A percentile compares a stretch with the other conserved stretches of the same genome.
Evolutionary conservation across 2,888 invertebrate species (phyloP).

Genomic region (Autographa gamma): DNA sequence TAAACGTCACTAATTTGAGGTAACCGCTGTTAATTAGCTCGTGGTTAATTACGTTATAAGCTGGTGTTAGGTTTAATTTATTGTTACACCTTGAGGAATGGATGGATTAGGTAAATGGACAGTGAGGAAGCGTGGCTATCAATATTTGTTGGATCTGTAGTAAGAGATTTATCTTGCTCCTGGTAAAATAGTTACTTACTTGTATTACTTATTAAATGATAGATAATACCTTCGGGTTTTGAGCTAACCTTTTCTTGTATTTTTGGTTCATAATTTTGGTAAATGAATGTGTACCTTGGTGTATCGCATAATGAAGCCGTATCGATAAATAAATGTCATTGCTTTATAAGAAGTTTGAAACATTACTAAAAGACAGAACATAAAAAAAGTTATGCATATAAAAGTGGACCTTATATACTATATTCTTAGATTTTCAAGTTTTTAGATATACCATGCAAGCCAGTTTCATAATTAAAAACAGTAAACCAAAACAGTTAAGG

Average conservation of each 20-base stretch:
- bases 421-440: no score
- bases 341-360: no score
- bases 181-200: background rate
- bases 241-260: no score
- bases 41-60: background rate
- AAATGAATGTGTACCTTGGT: no score
- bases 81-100: background rate
- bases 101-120: background rate
- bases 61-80: background rate
- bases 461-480: background rate
- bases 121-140: background rate
- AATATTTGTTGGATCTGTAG: background rate
- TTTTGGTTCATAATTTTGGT: no score
- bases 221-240: no score
- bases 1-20: constrained; percentile 4
- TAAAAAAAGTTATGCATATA: no score
- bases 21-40: background rate
- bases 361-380: no score
- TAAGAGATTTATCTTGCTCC: background rate
- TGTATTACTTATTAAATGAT: background rate
- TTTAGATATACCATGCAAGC: background rate
- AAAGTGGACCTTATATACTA: no score
- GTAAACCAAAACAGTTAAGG: background rate
- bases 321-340: no score
- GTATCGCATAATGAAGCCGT: no score